Percentiles rank a stretch among this genome's conserved stretches.
Conservation (phyloP, 2,797 vertebrate genomes). For the Echiichthys vipera region DNA sequence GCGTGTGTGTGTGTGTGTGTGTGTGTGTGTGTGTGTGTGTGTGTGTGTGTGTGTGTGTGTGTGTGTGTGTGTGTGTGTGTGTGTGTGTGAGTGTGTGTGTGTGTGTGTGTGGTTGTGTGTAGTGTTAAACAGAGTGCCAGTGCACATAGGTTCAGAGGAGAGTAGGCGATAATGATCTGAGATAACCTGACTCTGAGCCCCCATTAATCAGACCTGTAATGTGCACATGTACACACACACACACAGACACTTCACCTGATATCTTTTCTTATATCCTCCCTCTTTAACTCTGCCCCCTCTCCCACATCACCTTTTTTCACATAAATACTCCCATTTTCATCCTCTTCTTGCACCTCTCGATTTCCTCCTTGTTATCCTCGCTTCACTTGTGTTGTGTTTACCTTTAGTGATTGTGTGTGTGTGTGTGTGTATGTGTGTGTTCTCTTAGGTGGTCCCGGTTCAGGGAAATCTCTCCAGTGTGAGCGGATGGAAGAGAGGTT, state of each 20-base stretch:
- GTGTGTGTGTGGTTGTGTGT: background rate
- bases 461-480: conserved; percentile 92
- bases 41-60: background rate
- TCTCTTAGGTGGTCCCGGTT: conserved; percentile 89
- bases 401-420: background rate
- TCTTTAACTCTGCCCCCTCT: background rate
- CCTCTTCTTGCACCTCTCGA: conserved; percentile 13
- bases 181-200: conserved; percentile 27
- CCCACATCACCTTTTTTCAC: background rate
- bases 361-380: conserved; percentile 7
- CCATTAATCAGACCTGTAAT: conserved; percentile 23
- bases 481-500: conserved; percentile 90
- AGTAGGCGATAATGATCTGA: conserved; percentile 25
- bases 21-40: background rate
- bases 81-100: background rate
- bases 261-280: background rate
- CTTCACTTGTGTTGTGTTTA: conserved; percentile 6
- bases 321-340: background rate
- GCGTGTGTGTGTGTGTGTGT: background rate
- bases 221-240: background rate
- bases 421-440: conserved; percentile 14
- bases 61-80: background rate
- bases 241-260: conserved; percentile 3
- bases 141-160: background rate
- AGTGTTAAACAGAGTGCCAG: background rate